phyloP scores from a whole-genome alignment of 2,888 invertebrate species.

The Sinodicranocentrus sp. region DNA sequence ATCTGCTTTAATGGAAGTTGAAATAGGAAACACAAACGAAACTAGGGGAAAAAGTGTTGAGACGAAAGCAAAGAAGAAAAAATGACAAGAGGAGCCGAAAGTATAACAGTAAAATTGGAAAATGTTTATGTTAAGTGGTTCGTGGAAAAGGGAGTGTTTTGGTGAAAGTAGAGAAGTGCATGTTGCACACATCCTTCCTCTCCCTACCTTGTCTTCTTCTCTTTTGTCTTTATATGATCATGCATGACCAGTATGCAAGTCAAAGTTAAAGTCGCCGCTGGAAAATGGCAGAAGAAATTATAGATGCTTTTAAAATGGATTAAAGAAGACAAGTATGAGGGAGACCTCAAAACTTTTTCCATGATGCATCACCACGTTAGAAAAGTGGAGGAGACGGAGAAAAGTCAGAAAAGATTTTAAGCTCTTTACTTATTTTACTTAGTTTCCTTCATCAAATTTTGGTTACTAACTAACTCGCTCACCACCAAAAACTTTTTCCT shows the following conservation, averaged over 20 bases:
- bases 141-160: not conserved
- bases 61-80: no score
- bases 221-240: conserved; percentile 2
- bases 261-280: conserved; percentile 40
- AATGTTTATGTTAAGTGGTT: no score
- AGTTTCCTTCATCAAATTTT: conserved; percentile 46
- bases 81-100: no score
- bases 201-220: not conserved
- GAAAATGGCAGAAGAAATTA: conserved; percentile 32
- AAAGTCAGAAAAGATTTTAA: conserved; percentile 15
- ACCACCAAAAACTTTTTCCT: not conserved
- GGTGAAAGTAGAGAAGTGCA: no score
- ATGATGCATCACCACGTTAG: conserved; percentile 9
- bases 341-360: conserved; percentile 11
- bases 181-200: not conserved
- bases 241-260: conserved; percentile 26
- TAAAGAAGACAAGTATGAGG: conserved; percentile 53
- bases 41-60: no score
- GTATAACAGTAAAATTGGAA: no score
- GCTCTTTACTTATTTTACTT: conserved; percentile 13
- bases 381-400: conserved; percentile 11
- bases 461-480: conserved; percentile 26
- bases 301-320: conserved; percentile 60
- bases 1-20: no score
- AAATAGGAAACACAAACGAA: no score